Evolutionary conservation across 2,113 vertebrate species (phyloP).

Genomic region (Oreochromis aureus): DNA sequence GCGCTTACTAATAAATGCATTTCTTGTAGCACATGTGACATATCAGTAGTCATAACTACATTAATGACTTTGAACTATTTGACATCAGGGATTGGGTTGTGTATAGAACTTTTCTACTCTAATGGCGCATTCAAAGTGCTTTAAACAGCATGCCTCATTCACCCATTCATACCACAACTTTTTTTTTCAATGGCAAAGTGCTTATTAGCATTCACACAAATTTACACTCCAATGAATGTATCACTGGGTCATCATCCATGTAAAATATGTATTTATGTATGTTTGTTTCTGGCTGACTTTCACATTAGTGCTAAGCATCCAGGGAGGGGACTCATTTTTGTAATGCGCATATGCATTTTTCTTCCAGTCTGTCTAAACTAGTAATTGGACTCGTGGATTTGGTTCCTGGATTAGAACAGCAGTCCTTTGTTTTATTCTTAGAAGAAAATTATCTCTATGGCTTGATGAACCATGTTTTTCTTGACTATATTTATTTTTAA

Average conservation of each 20-base stretch:
- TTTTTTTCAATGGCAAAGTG: background rate
- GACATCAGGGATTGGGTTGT: background rate
- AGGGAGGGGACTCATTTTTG: background rate
- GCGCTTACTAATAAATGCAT: background rate
- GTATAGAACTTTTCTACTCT: background rate
- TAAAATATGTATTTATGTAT: background rate
- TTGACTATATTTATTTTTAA: background rate
- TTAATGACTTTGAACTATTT: background rate
- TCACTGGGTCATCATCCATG: background rate
- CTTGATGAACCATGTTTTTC: background rate
- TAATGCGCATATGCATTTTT: background rate
- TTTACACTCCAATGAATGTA: background rate
- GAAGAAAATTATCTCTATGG: background rate
- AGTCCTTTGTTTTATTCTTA: background rate
- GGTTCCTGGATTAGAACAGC: background rate
- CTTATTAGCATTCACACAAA: background rate
- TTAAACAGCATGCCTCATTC: background rate
- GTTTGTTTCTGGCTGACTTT: background rate
- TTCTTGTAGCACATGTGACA: background rate
- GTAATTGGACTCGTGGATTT: background rate
- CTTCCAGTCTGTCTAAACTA: background rate
- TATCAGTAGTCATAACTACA: background rate
- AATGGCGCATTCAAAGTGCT: background rate
- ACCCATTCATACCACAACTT: background rate
- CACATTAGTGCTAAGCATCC: background rate